These are phyloP conservation scores for Acleris sparsana DNA, from an alignment of 2,888 invertebrate species.

Conservation along the genomic window DNA sequence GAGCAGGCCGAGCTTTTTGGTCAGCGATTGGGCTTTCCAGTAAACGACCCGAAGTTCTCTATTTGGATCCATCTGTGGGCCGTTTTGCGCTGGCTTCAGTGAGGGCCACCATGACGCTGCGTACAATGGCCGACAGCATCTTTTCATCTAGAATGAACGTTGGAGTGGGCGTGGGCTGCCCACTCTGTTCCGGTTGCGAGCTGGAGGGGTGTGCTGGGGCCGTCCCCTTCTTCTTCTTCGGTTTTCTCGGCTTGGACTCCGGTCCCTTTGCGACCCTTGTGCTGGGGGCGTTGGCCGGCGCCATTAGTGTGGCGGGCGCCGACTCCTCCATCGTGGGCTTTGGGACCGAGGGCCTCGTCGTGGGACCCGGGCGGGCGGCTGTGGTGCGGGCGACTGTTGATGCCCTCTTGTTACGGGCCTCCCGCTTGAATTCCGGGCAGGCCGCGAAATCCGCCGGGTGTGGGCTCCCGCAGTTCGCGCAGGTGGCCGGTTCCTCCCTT, in stretches of 20 bases:
- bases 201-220: background rate
- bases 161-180: no score
- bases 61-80: no score
- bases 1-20: no score
- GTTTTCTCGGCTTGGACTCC: background rate
- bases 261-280: background rate
- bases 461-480: background rate
- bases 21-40: no score
- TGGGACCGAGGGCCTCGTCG: background rate
- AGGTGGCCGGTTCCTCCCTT: background rate
- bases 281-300: constrained; percentile 8
- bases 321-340: background rate
- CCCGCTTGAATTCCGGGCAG: background rate
- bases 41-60: no score
- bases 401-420: background rate
- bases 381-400: background rate
- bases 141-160: no score
- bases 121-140: no score
- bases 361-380: no score
- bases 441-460: background rate
- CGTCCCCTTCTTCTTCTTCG: background rate
- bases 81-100: no score
- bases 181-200: constrained; percentile 19
- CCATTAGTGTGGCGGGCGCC: background rate
- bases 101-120: no score